Percentiles rank a stretch among this genome's conserved stretches.
phyloP scores from a whole-genome alignment of 1,140 invertebrate species.

The Steinernema khuongi region DNA sequence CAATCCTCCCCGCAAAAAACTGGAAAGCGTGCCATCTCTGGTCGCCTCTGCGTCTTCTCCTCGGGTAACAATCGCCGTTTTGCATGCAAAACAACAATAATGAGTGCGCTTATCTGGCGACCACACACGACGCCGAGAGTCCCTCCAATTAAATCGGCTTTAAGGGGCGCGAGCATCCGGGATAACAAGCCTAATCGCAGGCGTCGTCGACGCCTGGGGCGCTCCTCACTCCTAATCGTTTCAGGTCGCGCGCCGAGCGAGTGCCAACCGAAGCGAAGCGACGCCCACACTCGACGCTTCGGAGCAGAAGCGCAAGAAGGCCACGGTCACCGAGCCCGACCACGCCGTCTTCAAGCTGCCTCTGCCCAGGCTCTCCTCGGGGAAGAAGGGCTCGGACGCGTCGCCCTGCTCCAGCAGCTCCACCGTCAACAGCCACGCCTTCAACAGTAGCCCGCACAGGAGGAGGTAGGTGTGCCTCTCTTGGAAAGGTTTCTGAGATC shows the following conservation, averaged over 20 bases:
- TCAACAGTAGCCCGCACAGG: background rate
- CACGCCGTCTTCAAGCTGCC: background rate
- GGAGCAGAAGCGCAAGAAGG: background rate
- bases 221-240: background rate
- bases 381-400: background rate
- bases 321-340: background rate
- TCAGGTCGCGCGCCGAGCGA: background rate
- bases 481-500: too few species aligned
- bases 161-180: background rate
- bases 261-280: background rate
- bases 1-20: too few species aligned
- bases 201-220: background rate
- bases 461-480: background rate
- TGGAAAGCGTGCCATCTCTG: too few species aligned
- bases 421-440: background rate
- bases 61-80: too few species aligned
- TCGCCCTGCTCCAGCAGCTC: background rate
- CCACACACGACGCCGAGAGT: too few species aligned
- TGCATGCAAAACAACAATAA: too few species aligned
- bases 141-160: slow-evolving; percentile 11
- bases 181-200: slow-evolving; percentile 5
- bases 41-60: too few species aligned
- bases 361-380: background rate
- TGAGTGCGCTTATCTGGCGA: too few species aligned
- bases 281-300: background rate